A percentile compares a stretch with the other conserved stretches of the same genome.
Evolutionary conservation across 2,888 invertebrate species (phyloP).

Genomic region (Gymnoscelis rufifasciata): DNA sequence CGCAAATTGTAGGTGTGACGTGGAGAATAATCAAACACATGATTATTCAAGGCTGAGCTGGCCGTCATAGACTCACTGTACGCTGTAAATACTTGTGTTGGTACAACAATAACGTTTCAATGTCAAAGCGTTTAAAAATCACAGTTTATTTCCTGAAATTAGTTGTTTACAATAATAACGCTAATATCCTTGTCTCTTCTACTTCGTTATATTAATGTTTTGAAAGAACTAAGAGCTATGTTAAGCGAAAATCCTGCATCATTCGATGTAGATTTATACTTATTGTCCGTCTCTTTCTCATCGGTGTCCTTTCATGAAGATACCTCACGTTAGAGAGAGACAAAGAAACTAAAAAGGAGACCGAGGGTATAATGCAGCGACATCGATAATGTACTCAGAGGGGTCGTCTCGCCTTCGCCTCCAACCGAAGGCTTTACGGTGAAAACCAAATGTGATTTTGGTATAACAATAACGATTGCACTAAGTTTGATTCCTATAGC

Average conservation of each 20-base stretch:
- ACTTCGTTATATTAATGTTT: not conserved
- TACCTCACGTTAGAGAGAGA: slow-evolving; percentile 13
- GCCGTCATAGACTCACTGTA: slow-evolving; percentile 57
- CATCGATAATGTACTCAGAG: slow-evolving; percentile 12
- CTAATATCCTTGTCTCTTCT: not conserved
- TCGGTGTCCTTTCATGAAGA: not conserved
- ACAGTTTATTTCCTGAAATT: slow-evolving; percentile 28
- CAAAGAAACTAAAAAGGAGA: slow-evolving; percentile 28
- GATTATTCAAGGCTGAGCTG: slow-evolving; percentile 62
- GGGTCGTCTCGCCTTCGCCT: slow-evolving; percentile 5
- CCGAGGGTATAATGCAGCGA: slow-evolving; percentile 31
- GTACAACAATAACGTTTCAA: slow-evolving; percentile 62
- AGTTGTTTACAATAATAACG: not conserved
- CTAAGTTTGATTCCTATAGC: no score
- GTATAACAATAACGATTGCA: not conserved
- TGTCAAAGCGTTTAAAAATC: slow-evolving; percentile 48
- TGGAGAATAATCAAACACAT: slow-evolving; percentile 64
- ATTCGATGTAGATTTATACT: not conserved
- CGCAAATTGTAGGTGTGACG: slow-evolving; percentile 60
- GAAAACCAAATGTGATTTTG: slow-evolving; percentile 3
- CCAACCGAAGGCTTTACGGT: slow-evolving; percentile 4
- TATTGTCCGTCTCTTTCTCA: not conserved
- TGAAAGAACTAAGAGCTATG: not conserved
- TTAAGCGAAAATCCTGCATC: not conserved
- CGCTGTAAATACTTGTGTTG: slow-evolving; percentile 46